phyloP scores from a whole-genome alignment of 2,888 invertebrate genomes.

The Oxystoma pomonae region DNA sequence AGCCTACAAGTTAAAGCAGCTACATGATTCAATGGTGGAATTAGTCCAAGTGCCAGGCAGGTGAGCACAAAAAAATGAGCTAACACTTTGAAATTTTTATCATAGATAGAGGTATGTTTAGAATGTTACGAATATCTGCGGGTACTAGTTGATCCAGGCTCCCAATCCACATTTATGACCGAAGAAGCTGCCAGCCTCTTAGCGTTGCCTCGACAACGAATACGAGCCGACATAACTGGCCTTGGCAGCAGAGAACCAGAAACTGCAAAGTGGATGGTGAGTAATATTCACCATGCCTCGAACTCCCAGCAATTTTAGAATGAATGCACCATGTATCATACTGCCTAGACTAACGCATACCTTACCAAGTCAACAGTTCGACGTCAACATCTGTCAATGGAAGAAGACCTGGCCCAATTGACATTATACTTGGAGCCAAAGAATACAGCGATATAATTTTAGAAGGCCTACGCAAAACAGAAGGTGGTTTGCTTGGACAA shows the following conservation, averaged over 20 bases:
- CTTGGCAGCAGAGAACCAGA: not conserved
- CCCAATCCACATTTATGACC: not conserved
- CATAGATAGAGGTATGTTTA: no score
- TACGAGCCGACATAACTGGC: not conserved
- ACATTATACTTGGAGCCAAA: not conserved
- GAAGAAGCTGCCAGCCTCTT: not conserved
- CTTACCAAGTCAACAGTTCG: not conserved
- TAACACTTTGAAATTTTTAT: no score
- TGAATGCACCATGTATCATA: not conserved
- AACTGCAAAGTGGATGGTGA: not conserved
- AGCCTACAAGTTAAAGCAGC: no score
- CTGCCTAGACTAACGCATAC: no score
- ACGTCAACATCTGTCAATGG: not conserved
- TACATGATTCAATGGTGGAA: no score
- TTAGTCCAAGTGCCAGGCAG: no score
- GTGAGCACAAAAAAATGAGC: no score
- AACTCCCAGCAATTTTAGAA: not conserved
- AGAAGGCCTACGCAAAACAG: not conserved
- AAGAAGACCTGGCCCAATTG: not conserved
- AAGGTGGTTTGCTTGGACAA: not conserved
- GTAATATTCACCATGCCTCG: not conserved
- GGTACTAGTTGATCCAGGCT: not conserved
- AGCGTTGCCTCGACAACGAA: not conserved
- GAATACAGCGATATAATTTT: not conserved
- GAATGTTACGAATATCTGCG: not conserved